Evolutionary conservation across 2,888 invertebrate species (phyloP).

Genomic region (Pollenia griseotomentosa): DNA sequence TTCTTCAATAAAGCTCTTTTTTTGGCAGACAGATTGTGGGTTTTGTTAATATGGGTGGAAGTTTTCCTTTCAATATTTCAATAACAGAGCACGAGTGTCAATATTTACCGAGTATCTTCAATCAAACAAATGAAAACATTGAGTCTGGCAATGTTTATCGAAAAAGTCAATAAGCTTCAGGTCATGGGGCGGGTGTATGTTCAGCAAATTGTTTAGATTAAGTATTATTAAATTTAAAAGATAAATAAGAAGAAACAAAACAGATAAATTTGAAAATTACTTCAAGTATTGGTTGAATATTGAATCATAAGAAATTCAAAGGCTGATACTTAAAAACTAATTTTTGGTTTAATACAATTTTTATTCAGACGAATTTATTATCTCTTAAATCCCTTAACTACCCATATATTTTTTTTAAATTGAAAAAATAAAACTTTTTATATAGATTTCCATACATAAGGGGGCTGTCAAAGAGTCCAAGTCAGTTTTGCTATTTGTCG

Average conservation of each 20-base stretch:
- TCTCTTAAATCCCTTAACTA: background rate
- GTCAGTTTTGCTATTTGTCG: no score
- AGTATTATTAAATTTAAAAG: conserved; percentile 58
- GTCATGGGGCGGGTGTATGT: conserved; percentile 48
- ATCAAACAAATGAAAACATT: conserved; percentile 28
- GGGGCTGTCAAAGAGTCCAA: no score
- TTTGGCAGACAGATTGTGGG: background rate
- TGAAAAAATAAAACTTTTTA: no score
- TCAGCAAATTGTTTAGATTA: conserved; percentile 50
- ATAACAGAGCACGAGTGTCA: conserved; percentile 64
- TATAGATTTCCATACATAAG: no score
- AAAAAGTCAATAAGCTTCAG: conserved; percentile 68
- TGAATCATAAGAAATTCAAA: background rate
- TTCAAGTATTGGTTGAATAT: background rate
- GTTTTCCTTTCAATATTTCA: conserved; percentile 58
- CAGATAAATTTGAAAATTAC: background rate
- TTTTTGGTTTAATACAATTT: no score
- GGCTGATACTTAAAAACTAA: no score
- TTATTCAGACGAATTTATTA: no score
- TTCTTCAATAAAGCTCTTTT: conserved; percentile 4
- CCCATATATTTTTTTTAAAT: background rate
- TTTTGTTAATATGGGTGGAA: conserved; percentile 14
- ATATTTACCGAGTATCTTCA: conserved; percentile 61
- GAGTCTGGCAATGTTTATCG: conserved; percentile 56
- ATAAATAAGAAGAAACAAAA: conserved; percentile 29